Percentiles rank a stretch among this genome's conserved stretches.
phyloP scores from a whole-genome alignment of 2,888 invertebrate genomes.

The Fabriciana adippe region DNA sequence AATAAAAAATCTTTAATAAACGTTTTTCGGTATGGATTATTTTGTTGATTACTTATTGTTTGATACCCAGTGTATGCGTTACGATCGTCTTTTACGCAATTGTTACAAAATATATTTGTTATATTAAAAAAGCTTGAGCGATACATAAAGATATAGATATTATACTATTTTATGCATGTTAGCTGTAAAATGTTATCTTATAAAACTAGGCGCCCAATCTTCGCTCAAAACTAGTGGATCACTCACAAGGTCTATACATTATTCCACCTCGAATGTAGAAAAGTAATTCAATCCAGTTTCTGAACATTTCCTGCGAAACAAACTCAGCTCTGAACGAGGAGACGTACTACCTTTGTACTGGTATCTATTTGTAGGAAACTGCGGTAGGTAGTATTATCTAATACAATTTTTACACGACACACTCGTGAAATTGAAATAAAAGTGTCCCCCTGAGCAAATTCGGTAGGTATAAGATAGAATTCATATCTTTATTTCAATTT shows the following conservation, averaged over 20 bases:
- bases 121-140: too few relatives aligned
- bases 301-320: constrained; percentile 44
- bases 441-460: constrained; percentile 60
- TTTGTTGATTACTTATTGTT: too few relatives aligned
- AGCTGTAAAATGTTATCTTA: too few relatives aligned
- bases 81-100: too few relatives aligned
- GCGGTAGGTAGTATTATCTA: constrained; percentile 49
- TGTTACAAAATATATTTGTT: too few relatives aligned
- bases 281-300: constrained; percentile 44
- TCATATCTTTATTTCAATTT: constrained; percentile 35
- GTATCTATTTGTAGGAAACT: constrained; percentile 40
- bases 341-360: constrained; percentile 40
- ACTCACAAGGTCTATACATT: constrained; percentile 37
- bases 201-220: too few relatives aligned
- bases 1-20: too few relatives aligned
- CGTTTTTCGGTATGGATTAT: too few relatives aligned
- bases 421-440: constrained; percentile 73
- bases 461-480: constrained; percentile 43
- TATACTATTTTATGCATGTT: too few relatives aligned
- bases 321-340: constrained; percentile 39
- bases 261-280: constrained; percentile 36
- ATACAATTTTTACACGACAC: constrained; percentile 66
- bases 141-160: too few relatives aligned
- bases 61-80: too few relatives aligned
- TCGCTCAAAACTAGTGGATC: constrained; percentile 26